Base-by-base conservation (phyloP, 1,140 invertebrate species). In the Caenorhabditis briggsae region DNA sequence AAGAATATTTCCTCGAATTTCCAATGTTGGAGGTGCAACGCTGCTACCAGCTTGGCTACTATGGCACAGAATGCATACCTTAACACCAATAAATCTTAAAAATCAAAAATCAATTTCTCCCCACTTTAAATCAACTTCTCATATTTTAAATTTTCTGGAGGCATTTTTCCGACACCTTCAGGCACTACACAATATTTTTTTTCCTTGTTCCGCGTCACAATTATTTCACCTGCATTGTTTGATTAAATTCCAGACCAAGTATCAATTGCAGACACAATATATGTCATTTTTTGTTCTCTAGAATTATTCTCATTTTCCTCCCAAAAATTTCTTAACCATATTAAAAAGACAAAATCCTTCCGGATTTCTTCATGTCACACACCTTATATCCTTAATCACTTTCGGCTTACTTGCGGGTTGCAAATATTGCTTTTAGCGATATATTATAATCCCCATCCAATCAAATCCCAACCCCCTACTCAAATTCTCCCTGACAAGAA, bases 361-460 rank as follows among this genome's bases (percentile, higher is more conserved):
- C 12, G 14, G 59, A 61, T 61, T 61, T 9, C 59, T 61, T 61
- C 25, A 61, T 61, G 23, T 61, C 59, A 61, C 59, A 25, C 59
- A 23, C 7, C 18, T 2, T 58, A n/a, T 20, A 11, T 53, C 16
- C 56, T 61, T 25, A 61, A 61, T 61, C 59, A 61, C 59, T 25
- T 61, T 23, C 25, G 8, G 11, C 23, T 25, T 23, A 20, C 23
- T 61, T 12, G 23, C 16, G 12, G 50, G 50, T 53, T 53, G 50
- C 50, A 53, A 53, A 14, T 2, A 11, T 14, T 16, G 50, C 11
- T 14, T 14, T 14, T 14, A 53, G 16, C 11, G 50, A 8, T 14
- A 53, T 53, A 2, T 23, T 61, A 18, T 25, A 11, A 7, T 33
- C 11, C n/a, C n/a, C n/a, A 25, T 61, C n/a, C 59, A 25, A 11